Base-by-base conservation (phyloP, 2,888 invertebrate genomes). In the Syritta pipiens region DNA sequence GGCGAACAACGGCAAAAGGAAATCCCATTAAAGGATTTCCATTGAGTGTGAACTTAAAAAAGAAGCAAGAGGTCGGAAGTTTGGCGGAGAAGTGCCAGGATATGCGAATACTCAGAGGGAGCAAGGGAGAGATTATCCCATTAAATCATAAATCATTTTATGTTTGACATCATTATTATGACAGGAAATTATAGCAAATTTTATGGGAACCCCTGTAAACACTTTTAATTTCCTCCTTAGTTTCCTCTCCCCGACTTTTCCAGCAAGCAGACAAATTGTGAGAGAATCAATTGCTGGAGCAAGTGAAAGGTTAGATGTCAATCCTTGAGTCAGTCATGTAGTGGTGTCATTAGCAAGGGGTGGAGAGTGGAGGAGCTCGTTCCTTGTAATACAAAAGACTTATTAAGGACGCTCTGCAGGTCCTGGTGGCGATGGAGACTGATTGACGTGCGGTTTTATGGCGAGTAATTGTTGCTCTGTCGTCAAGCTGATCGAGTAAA, bases 161-260 rank as follows among this genome's bases (percentile, higher is more conserved):
- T 71, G 51, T 77, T 53, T 59, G 51, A 59, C 63, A 53, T 71
- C 63, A 57, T 69, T 76, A 69, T 59, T 57, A 51, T 57, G 42
- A 51, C 26, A 65, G 71, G 63, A 77, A 71, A 77, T 77, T 77
- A 63, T 71, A 63, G 65, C 51, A 77, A 71, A 77, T 71, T 65
- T 71, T 59, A 77, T 77, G 51, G 71, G 28, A 65, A 63, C 24
- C 30, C 60, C 30, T 57, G 42, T 53, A 77, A 77, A 71, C 63
- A 63, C 37, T 77, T 77, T 77, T 65, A 77, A 77, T 77, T 77
- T 77, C 76, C 76, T 65, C 59, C 9, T 9, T 10, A 57, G 40
- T 69, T 49, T 44, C 53, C 53, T 53, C 37, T n/a, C 26, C 20
- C 24, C 30, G 20, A 46, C 46, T 71, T 49, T 19, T 30, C 30